These are phyloP conservation scores for Oasisia sp. DNA, from an alignment of 2,888 invertebrate species.

Conservation along the genomic window DNA sequence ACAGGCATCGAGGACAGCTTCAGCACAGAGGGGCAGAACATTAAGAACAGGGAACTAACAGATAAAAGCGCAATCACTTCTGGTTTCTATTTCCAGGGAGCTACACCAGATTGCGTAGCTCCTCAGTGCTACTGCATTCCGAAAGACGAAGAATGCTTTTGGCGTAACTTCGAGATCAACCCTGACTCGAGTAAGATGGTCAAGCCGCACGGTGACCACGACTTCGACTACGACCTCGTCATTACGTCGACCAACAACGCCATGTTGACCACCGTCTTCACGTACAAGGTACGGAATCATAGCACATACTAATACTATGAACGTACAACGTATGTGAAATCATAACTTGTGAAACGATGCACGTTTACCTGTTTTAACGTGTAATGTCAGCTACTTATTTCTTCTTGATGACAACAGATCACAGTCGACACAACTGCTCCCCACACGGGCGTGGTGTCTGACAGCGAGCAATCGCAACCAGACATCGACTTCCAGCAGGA, in stretches of 20 bases:
- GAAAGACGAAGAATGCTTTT: conserved; percentile 14
- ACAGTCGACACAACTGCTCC: conserved; percentile 26
- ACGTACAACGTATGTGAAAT: no score
- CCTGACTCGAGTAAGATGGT: conserved; percentile 22
- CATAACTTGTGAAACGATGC: neutral
- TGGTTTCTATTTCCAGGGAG: neutral
- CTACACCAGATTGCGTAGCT: neutral
- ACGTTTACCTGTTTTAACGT: neutral
- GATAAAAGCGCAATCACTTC: no score
- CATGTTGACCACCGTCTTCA: neutral
- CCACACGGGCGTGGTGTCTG: conserved; percentile 18
- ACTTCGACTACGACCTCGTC: conserved; percentile 26
- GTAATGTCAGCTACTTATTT: neutral
- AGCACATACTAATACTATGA: neutral
- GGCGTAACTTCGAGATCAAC: neutral
- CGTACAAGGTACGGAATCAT: conserved; percentile 18
- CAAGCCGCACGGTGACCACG: conserved; percentile 24
- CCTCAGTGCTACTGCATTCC: conserved; percentile 24
- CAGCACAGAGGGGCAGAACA: no score
- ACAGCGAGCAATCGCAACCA: conserved; percentile 25
- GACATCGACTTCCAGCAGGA: conserved; percentile 25
- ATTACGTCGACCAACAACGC: conserved; percentile 25
- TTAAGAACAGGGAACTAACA: no score
- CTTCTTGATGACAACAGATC: conserved; percentile 19
- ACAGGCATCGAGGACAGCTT: no score